Conservation (phyloP, 2,797 vertebrate genomes). For the Falco peregrinus region DNA sequence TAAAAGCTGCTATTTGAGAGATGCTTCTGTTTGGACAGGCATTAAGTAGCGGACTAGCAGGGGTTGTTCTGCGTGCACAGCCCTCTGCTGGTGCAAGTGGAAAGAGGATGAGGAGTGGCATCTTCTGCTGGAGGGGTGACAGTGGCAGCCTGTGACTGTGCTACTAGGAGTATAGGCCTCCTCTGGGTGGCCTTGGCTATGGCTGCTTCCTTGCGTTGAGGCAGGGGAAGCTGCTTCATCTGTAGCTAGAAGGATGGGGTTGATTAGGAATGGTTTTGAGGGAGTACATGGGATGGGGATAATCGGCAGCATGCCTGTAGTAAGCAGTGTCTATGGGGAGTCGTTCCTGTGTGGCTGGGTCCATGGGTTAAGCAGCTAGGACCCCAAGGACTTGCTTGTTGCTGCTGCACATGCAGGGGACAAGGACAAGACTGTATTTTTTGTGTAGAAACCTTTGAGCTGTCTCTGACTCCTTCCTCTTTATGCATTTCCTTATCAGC, state of each 20-base stretch:
- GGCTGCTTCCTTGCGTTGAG: background rate
- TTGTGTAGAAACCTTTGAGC: background rate
- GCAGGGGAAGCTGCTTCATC: background rate
- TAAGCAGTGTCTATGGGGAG: background rate
- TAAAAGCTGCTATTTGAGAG: background rate
- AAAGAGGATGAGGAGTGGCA: background rate
- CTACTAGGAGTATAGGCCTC: background rate
- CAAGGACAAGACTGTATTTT: background rate
- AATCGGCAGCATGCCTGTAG: no score
- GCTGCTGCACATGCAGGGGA: background rate
- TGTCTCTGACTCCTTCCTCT: background rate
- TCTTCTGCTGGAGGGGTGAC: background rate
- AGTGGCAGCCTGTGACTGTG: background rate
- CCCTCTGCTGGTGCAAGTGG: background rate
- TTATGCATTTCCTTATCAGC: background rate
- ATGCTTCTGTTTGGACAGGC: background rate
- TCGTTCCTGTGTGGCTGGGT: background rate
- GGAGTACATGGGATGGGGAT: background rate
- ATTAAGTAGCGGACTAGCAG: no score
- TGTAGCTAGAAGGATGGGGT: background rate
- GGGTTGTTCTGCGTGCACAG: background rate
- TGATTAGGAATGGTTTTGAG: background rate
- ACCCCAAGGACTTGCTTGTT: background rate
- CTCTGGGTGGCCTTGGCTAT: background rate
- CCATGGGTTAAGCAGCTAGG: background rate